These are phyloP conservation scores for Blera fallax DNA, from an alignment of 2,888 invertebrate species.

Conservation along the genomic window DNA sequence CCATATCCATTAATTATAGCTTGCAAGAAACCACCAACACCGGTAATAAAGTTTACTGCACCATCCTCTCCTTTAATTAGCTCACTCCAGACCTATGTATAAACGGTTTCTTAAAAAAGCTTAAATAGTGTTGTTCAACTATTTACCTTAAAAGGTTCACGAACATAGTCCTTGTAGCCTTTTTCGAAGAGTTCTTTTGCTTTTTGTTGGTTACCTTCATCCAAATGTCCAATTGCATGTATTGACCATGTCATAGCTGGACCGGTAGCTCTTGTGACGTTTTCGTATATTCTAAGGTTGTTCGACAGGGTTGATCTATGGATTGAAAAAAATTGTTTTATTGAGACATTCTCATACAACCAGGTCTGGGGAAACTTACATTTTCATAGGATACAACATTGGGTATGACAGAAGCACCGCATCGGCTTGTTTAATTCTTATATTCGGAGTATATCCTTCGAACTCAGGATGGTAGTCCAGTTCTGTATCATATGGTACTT, in stretches of 20 bases:
- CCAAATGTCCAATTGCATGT: conserved; percentile 84
- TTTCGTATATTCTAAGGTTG: conserved; percentile 84
- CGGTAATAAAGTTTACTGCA: conserved; percentile 85
- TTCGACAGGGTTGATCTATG: conserved; percentile 81
- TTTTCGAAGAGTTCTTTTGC: conserved; percentile 83
- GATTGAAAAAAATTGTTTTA: background rate
- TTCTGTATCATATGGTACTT: conserved; percentile 82
- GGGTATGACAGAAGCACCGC: conserved; percentile 84
- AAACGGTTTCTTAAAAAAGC: background rate
- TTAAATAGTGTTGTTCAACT: background rate
- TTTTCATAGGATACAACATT: conserved; percentile 83
- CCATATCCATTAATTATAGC: conserved; percentile 84
- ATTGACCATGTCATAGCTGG: conserved; percentile 87
- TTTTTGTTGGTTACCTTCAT: conserved; percentile 79
- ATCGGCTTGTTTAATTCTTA: conserved; percentile 84
- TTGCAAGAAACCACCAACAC: conserved; percentile 85
- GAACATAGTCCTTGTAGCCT: conserved; percentile 83
- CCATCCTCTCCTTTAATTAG: conserved; percentile 83
- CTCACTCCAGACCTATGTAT: conserved; percentile 84
- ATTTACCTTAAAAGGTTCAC: conserved; percentile 84
- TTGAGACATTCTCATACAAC: background rate
- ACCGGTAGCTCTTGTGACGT: conserved; percentile 83
- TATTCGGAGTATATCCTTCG: conserved; percentile 82
- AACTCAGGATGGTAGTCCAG: conserved; percentile 85
- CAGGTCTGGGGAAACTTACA: conserved; percentile 76